These are phyloP conservation scores for Perizoma flavofasciatum DNA, from an alignment of 2,888 invertebrate species.

Conservation along the genomic window DNA sequence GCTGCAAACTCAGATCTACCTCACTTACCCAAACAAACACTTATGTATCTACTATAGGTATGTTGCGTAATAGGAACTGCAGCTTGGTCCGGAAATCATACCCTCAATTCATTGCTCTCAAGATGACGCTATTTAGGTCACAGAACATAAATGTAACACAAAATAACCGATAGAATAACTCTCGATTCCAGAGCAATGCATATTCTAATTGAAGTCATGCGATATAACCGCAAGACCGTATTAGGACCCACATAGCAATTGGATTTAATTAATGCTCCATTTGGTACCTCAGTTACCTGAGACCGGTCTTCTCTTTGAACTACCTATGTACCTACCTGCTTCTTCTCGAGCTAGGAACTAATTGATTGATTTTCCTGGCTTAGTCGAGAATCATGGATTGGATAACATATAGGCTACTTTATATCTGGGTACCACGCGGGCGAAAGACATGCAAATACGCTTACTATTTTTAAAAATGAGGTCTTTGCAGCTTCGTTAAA, in stretches of 20 bases:
- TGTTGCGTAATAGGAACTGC: constrained; percentile 14
- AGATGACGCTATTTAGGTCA: constrained; percentile 17
- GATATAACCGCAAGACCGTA: constrained; percentile 25
- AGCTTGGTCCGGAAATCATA: constrained; percentile 19
- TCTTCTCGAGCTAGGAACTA: neutral
- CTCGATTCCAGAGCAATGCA: constrained; percentile 15
- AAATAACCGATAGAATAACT: constrained; percentile 11
- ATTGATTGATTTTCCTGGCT: constrained; percentile 7
- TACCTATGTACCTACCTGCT: neutral
- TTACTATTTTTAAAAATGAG: too few species aligned
- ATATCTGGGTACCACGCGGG: neutral
- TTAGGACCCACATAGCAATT: constrained; percentile 27
- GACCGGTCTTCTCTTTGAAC: constrained; percentile 16
- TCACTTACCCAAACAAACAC: neutral
- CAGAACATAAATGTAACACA: constrained; percentile 8
- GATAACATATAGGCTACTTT: neutral
- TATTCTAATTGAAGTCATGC: constrained; percentile 29
- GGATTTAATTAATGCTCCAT: constrained; percentile 32
- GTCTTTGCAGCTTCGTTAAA: too few species aligned
- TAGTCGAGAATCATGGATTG: constrained; percentile 1
- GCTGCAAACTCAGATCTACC: neutral
- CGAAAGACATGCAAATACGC: too few species aligned
- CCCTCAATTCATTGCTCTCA: constrained; percentile 10
- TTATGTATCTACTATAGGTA: neutral
- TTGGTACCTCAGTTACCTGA: constrained; percentile 21